Base-by-base conservation (phyloP, 2,113 vertebrate species). In the Tragulus kanchil region DNA sequence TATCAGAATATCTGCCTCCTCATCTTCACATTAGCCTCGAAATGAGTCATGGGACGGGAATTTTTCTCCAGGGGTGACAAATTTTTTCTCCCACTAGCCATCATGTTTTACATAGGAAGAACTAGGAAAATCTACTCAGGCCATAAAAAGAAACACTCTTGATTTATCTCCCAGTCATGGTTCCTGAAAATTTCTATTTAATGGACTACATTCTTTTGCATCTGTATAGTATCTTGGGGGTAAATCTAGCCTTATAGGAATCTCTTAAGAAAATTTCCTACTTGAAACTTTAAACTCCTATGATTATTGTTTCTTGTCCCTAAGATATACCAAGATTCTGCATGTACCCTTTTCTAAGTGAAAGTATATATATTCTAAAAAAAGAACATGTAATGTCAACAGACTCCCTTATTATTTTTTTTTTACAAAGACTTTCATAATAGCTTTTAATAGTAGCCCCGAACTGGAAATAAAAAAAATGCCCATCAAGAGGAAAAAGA, bases 91-190 rank as follows among this genome's bases (percentile, higher is more conserved):
- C 19, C 36, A 86, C 3, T 81, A 12, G 31, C 28, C 73, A 16
- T 42, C 25, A 21, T 45, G 0, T 78, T 92, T 89, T 94, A 9
- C 17, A 1, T 69, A 6, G 56, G 64, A 9, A 62, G 12, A 59
- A 14, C 0, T 59, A 64, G 81, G 13, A 54, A 82, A 25, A 56
- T 93, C 50, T 79, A 16, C 13, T 21, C 1, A 36, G 8, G 5
- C 15, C 42, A 36, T 54, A 65, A 31, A 36, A 64, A 48, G 6
- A 28, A 77, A 6, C 1, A 17, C 0, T 0, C 0, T 50, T 79
- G 26, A 16, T 61, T n/a, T 36, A 45, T 62, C 3, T 50, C n/a
- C n/a, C n/a, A 13, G 14, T 77, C 4, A 83, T 8, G 14, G 4
- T 61, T 25, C 56, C 48, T 61, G n/a, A 90, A 64, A 28, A 64